Evolutionary conservation across 2,113 vertebrate species (phyloP).

Genomic region (Euleptes europaea): DNA sequence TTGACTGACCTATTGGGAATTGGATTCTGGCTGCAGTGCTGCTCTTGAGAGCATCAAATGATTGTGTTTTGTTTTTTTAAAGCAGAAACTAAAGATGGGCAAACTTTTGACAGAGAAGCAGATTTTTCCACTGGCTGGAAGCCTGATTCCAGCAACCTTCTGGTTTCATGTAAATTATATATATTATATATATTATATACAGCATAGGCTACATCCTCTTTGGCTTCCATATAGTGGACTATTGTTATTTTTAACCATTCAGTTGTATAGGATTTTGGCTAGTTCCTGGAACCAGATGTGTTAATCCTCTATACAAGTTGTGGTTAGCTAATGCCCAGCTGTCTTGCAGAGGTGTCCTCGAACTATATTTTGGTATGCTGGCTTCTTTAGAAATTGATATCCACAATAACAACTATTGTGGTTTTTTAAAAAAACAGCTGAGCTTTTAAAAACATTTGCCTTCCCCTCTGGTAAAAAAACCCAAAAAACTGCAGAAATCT

Average conservation of each 20-base stretch:
- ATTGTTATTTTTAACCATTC: slow-evolving; percentile 15
- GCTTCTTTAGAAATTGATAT: background rate
- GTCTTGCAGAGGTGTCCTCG: background rate
- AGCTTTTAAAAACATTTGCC: background rate
- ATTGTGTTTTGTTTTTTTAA: background rate
- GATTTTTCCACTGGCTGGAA: slow-evolving; percentile 12
- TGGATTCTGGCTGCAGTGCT: background rate
- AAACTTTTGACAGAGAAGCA: background rate
- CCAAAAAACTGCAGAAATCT: background rate
- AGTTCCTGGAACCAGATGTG: slow-evolving; percentile 3
- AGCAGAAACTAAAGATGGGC: slow-evolving; percentile 15
- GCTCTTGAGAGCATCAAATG: background rate
- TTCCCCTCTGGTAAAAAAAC: background rate
- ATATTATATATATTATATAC: slow-evolving; percentile 21
- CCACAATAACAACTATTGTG: background rate
- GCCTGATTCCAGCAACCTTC: background rate
- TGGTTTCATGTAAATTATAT: slow-evolving; percentile 25
- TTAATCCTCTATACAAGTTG: background rate
- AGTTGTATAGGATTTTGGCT: background rate
- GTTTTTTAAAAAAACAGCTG: background rate
- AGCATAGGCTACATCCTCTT: background rate
- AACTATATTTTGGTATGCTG: background rate
- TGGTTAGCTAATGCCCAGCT: slow-evolving; percentile 5
- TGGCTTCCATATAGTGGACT: slow-evolving; percentile 6
- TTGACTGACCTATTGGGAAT: background rate